Conservation (phyloP, 2,113 vertebrate species). For the Dromiciops gliroides region DNA sequence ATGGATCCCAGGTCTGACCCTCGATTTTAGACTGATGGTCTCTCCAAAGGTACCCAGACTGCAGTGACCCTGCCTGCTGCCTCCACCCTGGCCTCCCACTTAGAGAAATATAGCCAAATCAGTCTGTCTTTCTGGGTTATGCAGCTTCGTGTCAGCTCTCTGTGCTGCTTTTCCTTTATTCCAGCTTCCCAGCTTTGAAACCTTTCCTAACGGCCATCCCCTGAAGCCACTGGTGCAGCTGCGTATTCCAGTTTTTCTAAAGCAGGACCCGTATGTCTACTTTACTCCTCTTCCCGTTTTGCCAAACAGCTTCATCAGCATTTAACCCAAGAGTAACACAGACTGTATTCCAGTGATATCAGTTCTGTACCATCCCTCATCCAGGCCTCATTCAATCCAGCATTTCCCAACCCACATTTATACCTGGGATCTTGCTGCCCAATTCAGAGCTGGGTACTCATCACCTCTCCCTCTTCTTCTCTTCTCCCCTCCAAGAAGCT, state of each 20-base stretch:
- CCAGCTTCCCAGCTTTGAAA: not conserved
- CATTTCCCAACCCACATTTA: not conserved
- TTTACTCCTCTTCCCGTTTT: not conserved
- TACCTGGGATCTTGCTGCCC: not conserved
- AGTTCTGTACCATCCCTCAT: not conserved
- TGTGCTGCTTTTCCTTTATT: not conserved
- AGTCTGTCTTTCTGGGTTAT: not conserved
- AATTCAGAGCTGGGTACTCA: not conserved
- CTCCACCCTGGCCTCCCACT: not conserved
- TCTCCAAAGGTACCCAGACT: not conserved
- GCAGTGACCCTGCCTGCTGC: not conserved
- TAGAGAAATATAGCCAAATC: not conserved
- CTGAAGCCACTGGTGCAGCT: not conserved
- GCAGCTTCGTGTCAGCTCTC: not conserved
- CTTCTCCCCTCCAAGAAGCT: slow-evolving; percentile 39
- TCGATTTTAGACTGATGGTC: not conserved
- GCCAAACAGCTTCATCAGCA: not conserved
- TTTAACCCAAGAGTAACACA: not conserved
- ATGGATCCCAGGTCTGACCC: not conserved
- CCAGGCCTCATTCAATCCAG: not conserved
- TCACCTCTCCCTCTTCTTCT: slow-evolving; percentile 22
- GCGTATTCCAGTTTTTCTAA: not conserved
- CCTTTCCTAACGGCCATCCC: not conserved
- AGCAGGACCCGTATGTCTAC: not conserved
- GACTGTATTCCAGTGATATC: not conserved